Percentiles rank a stretch among this genome's conserved stretches.
phyloP scores from a whole-genome alignment of 2,113 vertebrate genomes.

The Proteles cristata region DNA sequence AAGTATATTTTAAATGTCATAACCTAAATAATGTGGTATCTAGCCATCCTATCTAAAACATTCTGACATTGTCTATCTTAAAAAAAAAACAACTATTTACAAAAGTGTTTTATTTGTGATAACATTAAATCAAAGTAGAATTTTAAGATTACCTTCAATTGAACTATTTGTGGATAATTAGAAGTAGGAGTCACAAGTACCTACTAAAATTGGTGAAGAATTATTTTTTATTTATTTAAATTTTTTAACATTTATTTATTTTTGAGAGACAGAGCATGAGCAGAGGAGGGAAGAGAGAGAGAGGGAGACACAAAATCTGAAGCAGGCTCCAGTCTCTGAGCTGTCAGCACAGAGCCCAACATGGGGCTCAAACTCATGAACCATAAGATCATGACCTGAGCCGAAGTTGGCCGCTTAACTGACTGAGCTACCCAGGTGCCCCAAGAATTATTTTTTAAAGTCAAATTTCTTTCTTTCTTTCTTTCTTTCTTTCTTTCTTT shows the following conservation, averaged over 20 bases:
- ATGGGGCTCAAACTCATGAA: too few species aligned
- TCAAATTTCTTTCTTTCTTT: neutral
- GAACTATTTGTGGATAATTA: neutral
- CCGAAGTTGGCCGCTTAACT: too few species aligned
- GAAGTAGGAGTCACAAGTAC: neutral
- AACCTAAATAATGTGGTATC: neutral
- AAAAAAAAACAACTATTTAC: neutral
- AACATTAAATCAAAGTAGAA: neutral
- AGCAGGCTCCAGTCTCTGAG: too few species aligned
- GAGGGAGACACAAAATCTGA: too few species aligned
- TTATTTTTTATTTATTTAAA: neutral
- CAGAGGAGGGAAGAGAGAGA: too few species aligned
- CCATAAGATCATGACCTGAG: too few species aligned
- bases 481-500: too few species aligned
- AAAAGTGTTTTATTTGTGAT: neutral
- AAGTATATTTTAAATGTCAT: neutral
- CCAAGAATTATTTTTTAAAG: neutral
- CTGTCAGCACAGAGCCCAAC: too few species aligned
- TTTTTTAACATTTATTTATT: too few species aligned
- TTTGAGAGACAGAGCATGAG: too few species aligned
- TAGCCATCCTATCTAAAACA: neutral
- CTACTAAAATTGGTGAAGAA: neutral
- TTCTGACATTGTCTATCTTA: neutral
- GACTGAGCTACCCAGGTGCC: too few species aligned
- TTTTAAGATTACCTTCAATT: neutral